Conservation (phyloP, 2,888 invertebrate species). For the Amaurobius ferox region DNA sequence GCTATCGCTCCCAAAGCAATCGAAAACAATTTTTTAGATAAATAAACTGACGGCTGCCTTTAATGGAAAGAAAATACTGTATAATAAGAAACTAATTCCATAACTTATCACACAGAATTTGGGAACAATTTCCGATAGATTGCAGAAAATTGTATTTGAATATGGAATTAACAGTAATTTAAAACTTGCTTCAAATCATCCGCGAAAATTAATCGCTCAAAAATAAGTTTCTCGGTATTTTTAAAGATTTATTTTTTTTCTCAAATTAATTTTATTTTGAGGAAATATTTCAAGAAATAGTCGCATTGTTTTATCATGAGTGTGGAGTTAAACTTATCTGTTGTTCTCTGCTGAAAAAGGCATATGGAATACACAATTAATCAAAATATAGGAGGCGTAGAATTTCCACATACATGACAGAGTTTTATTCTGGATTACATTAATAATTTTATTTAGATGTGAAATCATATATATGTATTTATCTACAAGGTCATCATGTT, state of each 20-base stretch:
- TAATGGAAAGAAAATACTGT: slow-evolving; percentile 2
- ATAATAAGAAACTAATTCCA: neutral
- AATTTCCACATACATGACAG: no score
- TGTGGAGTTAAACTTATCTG: no score
- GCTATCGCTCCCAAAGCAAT: no score
- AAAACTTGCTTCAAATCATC: slow-evolving; percentile 45
- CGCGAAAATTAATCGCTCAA: slow-evolving; percentile 56
- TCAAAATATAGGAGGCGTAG: no score
- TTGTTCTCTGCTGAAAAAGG: no score
- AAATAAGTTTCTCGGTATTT: slow-evolving; percentile 40
- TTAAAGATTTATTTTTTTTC: neutral
- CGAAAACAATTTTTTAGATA: neutral
- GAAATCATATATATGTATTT: no score
- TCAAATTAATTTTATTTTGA: slow-evolving; percentile 21
- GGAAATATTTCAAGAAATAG: no score
- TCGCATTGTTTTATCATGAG: no score
- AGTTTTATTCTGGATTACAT: no score
- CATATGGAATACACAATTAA: no score
- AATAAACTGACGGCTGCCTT: neutral
- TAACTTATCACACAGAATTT: neutral
- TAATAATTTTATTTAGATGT: no score
- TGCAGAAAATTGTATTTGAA: neutral
- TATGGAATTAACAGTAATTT: slow-evolving; percentile 61
- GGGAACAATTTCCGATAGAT: neutral
- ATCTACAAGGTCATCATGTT: no score